phyloP scores from a whole-genome alignment of 2,888 invertebrate genomes.

The Pemphredon lugubris region DNA sequence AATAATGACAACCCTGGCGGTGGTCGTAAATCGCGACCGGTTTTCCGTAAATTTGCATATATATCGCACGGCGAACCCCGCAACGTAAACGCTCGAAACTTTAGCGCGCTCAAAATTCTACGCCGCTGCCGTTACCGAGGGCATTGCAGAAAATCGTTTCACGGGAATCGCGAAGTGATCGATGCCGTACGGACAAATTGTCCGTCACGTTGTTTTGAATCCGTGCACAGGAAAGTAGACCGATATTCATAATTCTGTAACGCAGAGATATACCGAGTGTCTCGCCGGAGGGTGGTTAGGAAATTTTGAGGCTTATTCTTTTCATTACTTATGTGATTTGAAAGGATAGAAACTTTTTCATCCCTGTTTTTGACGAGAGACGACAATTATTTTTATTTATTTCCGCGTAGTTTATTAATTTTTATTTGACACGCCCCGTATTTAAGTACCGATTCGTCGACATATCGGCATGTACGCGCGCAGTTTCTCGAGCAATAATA shows the following conservation, averaged over 20 bases:
- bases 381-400: too few species aligned
- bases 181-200: slow-evolving; percentile 33
- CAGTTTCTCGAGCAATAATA: too few species aligned
- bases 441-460: too few species aligned
- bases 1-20: slow-evolving; percentile 37
- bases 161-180: slow-evolving; percentile 33
- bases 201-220: slow-evolving; percentile 5
- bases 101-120: slow-evolving; percentile 15
- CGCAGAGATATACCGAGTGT: background rate
- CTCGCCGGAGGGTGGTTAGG: too few species aligned
- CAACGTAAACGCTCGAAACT: slow-evolving; percentile 25
- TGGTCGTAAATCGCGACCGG: slow-evolving; percentile 52
- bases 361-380: too few species aligned
- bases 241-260: slow-evolving; percentile 12
- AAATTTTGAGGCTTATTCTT: too few species aligned
- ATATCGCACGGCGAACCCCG: slow-evolving; percentile 40
- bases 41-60: slow-evolving; percentile 62
- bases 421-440: too few species aligned
- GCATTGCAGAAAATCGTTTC: slow-evolving; percentile 31
- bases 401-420: too few species aligned
- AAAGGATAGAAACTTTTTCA: too few species aligned
- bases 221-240: slow-evolving; percentile 10
- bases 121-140: slow-evolving; percentile 6
- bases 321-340: too few species aligned
- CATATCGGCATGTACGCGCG: too few species aligned